A percentile compares a stretch with the other conserved stretches of the same genome.
phyloP scores from a whole-genome alignment of 1,140 invertebrate genomes.

The Cecropterus lyciades region DNA sequence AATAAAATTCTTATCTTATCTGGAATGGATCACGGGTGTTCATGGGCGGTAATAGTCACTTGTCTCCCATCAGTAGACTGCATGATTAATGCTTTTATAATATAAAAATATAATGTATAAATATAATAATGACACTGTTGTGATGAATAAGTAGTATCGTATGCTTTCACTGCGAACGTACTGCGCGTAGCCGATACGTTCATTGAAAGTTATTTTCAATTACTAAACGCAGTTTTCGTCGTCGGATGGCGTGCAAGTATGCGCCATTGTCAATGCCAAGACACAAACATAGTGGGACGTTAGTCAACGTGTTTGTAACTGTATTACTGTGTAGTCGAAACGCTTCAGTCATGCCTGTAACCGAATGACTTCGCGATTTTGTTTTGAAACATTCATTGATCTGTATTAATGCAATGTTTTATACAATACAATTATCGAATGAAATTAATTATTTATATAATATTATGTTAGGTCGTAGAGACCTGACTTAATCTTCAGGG shows the following conservation, averaged over 20 bases:
- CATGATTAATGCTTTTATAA: too few relatives aligned
- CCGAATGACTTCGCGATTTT: conserved; percentile 1
- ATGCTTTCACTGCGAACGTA: conserved; percentile 2
- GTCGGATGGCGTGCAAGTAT: conserved; percentile 65
- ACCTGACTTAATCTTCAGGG: too few relatives aligned
- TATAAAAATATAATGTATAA: too few relatives aligned
- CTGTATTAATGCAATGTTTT: too few relatives aligned
- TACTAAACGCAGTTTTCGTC: conserved; percentile 66
- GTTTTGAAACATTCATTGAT: not conserved
- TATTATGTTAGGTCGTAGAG: too few relatives aligned
- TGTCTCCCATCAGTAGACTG: too few relatives aligned
- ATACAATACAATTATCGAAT: too few relatives aligned
- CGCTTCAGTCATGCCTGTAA: conserved; percentile 8
- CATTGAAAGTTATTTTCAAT: conserved; percentile 77
- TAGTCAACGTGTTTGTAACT: conserved; percentile 32
- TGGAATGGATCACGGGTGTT: too few relatives aligned
- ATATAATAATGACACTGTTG: too few relatives aligned
- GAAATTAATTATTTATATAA: too few relatives aligned
- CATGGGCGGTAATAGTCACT: too few relatives aligned
- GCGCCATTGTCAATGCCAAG: conserved; percentile 68
- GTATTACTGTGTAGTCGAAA: not conserved
- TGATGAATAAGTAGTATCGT: not conserved
- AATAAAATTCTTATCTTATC: too few relatives aligned
- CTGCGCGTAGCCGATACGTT: conserved; percentile 38
- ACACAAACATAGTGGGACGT: conserved; percentile 35